These are phyloP conservation scores for Drosophila ogumai DNA, from an alignment of 1,140 invertebrate genomes.

Conservation along the genomic window DNA sequence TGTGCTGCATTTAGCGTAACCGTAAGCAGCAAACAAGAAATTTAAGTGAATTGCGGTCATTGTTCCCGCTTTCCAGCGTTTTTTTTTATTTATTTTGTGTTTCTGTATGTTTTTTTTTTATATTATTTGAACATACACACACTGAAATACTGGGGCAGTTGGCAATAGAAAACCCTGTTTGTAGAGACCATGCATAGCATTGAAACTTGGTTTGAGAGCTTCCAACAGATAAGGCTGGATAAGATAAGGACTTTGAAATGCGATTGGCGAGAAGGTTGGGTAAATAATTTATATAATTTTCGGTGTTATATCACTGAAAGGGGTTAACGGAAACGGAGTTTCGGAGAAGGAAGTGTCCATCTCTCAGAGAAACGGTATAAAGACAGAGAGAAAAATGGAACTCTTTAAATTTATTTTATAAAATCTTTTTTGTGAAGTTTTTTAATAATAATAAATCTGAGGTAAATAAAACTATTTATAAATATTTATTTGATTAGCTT, in stretches of 20 bases:
- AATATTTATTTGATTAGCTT: neutral
- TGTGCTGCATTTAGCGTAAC: conserved; percentile 47
- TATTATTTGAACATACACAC: conserved; percentile 21
- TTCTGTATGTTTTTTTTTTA: conserved; percentile 28
- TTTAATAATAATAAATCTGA: neutral
- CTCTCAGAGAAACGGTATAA: neutral
- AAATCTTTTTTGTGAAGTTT: too few relatives aligned
- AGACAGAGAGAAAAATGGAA: neutral
- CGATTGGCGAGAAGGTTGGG: conserved; percentile 11
- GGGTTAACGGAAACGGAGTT: conserved; percentile 31
- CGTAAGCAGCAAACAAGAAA: conserved; percentile 49
- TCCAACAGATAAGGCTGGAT: conserved; percentile 52
- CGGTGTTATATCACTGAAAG: conserved; percentile 37
- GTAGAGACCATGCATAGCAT: conserved; percentile 32
- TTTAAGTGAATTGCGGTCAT: conserved; percentile 77
- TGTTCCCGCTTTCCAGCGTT: conserved; percentile 41
- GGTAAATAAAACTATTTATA: neutral
- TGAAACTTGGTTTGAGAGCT: conserved; percentile 43
- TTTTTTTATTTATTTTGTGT: conserved; percentile 15
- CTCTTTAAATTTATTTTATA: neutral
- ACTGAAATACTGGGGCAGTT: conserved; percentile 10
- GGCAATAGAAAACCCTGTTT: conserved; percentile 32
- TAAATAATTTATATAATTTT: conserved; percentile 32
- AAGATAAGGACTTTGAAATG: conserved; percentile 32
- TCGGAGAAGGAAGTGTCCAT: conserved; percentile 8